These are phyloP conservation scores for Parnassius glacialis DNA, from an alignment of 2,888 invertebrate species.

Conservation along the genomic window DNA sequence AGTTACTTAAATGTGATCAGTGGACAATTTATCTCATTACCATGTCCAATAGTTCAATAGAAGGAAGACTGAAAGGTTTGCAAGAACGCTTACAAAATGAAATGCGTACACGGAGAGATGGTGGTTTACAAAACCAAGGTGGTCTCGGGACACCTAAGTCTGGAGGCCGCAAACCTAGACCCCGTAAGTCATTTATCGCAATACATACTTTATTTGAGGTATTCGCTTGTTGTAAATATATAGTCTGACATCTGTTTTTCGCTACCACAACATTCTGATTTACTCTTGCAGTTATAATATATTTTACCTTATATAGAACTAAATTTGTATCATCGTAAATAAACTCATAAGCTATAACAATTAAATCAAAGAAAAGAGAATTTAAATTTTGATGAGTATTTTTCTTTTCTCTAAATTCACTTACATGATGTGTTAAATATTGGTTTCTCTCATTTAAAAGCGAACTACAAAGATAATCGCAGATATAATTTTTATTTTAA, in stretches of 20 bases:
- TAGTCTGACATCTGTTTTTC: constrained; percentile 18
- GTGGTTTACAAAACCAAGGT: constrained; percentile 81
- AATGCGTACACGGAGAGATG: constrained; percentile 83
- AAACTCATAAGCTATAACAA: no score
- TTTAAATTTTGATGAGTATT: no score
- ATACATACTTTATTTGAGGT: neutral
- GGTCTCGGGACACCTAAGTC: constrained; percentile 73
- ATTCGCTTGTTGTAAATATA: neutral
- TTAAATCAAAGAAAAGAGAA: no score
- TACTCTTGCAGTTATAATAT: neutral
- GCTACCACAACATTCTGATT: constrained; percentile 20
- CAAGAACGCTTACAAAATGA: constrained; percentile 87
- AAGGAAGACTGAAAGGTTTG: constrained; percentile 90
- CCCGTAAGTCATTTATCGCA: constrained; percentile 75
- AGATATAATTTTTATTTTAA: no score
- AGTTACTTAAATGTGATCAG: constrained; percentile 65
- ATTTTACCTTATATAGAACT: neutral
- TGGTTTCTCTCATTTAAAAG: no score
- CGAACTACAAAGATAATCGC: no score
- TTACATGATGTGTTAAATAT: no score
- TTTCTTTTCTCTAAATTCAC: no score
- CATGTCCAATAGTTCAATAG: constrained; percentile 87
- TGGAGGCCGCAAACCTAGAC: constrained; percentile 82
- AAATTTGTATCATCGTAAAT: neutral
- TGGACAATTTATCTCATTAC: constrained; percentile 51